These are phyloP conservation scores for Mnemiopsis leidyi DNA, from an alignment of 37 sponge, comb jelly and placozoan species.

Conservation along the genomic window DNA sequence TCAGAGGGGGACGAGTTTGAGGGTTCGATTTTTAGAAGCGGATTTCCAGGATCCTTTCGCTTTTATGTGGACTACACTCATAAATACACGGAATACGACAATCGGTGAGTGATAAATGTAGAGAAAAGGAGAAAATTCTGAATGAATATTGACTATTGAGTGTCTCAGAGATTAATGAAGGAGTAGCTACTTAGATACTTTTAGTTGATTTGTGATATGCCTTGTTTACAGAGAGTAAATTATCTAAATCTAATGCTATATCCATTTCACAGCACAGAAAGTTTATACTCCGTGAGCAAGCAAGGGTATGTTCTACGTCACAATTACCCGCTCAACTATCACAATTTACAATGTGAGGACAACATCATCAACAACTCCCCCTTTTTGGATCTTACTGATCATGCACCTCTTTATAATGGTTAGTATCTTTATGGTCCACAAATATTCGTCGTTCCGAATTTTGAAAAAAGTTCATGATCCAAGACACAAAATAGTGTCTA, in stretches of 20 bases:
- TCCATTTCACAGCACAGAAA: neutral
- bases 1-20: neutral
- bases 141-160: too few relatives aligned
- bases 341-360: neutral
- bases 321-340: slow-evolving; percentile 1
- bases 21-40: neutral
- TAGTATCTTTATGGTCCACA: too few relatives aligned
- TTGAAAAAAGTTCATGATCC: too few relatives aligned
- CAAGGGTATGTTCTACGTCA: neutral
- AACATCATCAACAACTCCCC: slow-evolving; percentile 27
- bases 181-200: too few relatives aligned
- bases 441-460: too few relatives aligned
- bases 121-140: too few relatives aligned
- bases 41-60: neutral
- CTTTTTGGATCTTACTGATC: neutral
- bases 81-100: neutral
- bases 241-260: too few relatives aligned
- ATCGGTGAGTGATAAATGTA: neutral
- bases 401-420: neutral
- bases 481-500: too few relatives aligned
- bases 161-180: too few relatives aligned
- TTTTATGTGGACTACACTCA: slow-evolving; percentile 17
- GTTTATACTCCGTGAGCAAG: neutral
- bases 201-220: too few relatives aligned
- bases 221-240: too few relatives aligned